Evolutionary conservation across 2,888 invertebrate genomes (phyloP), one percentile per base, ranked within the genome.

Genomic region (Criorhina ranunculi): DNA sequence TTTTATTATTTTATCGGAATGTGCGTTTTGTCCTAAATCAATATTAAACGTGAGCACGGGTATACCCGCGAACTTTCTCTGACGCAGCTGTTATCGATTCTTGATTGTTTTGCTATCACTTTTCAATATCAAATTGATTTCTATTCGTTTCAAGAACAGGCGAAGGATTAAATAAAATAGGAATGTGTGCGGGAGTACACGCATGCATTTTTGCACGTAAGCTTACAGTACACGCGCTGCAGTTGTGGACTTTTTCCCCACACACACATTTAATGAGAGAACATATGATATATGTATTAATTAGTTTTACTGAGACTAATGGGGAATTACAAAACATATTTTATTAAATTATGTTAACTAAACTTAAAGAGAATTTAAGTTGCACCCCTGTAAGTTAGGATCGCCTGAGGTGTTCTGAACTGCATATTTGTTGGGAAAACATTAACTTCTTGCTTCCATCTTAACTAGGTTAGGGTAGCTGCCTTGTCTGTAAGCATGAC

Each of bases 161-260:
- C n/a, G n/a, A n/a, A n/a, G n/a, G n/a, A n/a, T n/a, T 24, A 4
- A 24, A 42, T 2, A 42, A 17, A 12, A 9, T 2, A 12, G 1
- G 12, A 1, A 12, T n/a, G 0, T 15, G 15, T n/a, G 15, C 11
- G 0, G 29, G 15, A 29, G 9, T n/a, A 12, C 15, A 60, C 9
- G 9, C 66, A 31, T 73, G 53, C 29, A 55, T 7, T 7, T 1
- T 15, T 64, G 73, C 62, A 73, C 73, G 73, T 73, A 73, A 17
- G 6, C 60, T 5, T 17, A 1, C 3, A 15, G 15, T 11, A 17
- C 51, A 73, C 42, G 42, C 4, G 51, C 42, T 73, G 73, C 73
- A 73, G 53, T 62, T 44, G 44, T 49, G n/a, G 12, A 8, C 19
- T 55, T 29, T 35, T 7, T n/a, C 12, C 9, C 29, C 31, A 29